A percentile compares a stretch with the other conserved stretches of the same genome.
phyloP scores from a whole-genome alignment of 2,113 vertebrate genomes.

The Mus pahari region DNA sequence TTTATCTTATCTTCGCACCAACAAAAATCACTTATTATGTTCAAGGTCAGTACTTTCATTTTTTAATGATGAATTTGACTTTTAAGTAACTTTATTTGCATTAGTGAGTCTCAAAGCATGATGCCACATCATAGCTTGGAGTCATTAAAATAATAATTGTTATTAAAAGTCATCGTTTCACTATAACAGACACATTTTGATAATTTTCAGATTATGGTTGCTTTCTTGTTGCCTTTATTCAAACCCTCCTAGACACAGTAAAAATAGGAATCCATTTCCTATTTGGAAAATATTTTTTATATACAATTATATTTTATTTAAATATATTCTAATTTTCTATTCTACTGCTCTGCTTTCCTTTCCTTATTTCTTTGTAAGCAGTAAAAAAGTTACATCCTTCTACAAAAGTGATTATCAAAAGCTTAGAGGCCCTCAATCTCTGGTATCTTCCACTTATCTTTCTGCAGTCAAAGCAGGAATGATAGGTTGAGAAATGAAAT shows the following conservation, averaged over 20 bases:
- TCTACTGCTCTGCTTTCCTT: neutral
- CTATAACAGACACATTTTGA: neutral
- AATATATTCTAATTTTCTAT: neutral
- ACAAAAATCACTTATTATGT: slow-evolving; percentile 52
- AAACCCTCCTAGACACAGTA: neutral
- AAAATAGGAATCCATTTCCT: slow-evolving; percentile 1
- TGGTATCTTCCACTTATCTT: neutral
- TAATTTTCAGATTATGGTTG: neutral
- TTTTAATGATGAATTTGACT: slow-evolving; percentile 57
- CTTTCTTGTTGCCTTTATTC: slow-evolving; percentile 12
- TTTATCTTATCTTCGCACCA: slow-evolving; percentile 54
- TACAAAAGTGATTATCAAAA: neutral
- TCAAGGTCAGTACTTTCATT: slow-evolving; percentile 51
- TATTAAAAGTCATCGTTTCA: slow-evolving; percentile 20
- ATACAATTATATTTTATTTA: neutral
- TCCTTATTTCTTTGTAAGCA: neutral
- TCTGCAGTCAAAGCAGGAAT: neutral
- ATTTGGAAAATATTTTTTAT: slow-evolving; percentile 1
- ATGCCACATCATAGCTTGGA: neutral
- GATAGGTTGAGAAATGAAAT: neutral
- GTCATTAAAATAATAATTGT: slow-evolving; percentile 56
- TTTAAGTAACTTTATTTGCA: slow-evolving; percentile 58
- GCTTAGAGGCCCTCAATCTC: neutral
- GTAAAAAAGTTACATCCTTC: neutral
- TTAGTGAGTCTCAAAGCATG: neutral